Percentiles rank a stretch among this genome's conserved stretches.
Conservation (phyloP, 2,113 vertebrate species). For the Oenanthe oenanthe region DNA sequence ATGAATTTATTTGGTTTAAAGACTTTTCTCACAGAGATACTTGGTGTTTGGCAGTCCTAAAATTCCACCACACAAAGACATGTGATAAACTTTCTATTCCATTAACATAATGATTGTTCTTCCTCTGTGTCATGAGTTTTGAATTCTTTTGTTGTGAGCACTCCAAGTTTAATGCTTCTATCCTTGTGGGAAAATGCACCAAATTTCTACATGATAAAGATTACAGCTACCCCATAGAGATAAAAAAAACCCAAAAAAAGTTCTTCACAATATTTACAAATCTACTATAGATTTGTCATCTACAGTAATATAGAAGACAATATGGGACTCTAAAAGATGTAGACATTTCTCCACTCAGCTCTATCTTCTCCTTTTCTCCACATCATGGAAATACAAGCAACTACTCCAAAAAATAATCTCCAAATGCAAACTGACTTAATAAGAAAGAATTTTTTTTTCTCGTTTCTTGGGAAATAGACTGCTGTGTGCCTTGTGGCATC, state of each 20-base stretch:
- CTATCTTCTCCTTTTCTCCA: background rate
- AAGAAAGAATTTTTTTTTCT: background rate
- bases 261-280: background rate
- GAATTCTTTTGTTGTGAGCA: background rate
- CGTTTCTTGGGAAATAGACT: background rate
- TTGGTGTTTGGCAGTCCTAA: background rate
- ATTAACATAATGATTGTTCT: background rate
- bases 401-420: background rate
- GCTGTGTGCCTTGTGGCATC: background rate
- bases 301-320: background rate
- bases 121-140: background rate
- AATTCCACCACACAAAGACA: background rate
- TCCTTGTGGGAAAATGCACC: background rate
- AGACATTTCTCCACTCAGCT: background rate
- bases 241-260: accelerated
- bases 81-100: background rate
- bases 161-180: background rate
- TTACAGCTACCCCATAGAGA: background rate
- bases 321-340: background rate
- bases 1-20: background rate
- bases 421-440: background rate
- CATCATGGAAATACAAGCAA: background rate
- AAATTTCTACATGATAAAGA: background rate
- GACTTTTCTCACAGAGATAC: background rate
- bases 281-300: background rate